These are phyloP conservation scores for Argyrosomus japonicus DNA, from an alignment of 2,113 vertebrate species.

Conservation along the genomic window DNA sequence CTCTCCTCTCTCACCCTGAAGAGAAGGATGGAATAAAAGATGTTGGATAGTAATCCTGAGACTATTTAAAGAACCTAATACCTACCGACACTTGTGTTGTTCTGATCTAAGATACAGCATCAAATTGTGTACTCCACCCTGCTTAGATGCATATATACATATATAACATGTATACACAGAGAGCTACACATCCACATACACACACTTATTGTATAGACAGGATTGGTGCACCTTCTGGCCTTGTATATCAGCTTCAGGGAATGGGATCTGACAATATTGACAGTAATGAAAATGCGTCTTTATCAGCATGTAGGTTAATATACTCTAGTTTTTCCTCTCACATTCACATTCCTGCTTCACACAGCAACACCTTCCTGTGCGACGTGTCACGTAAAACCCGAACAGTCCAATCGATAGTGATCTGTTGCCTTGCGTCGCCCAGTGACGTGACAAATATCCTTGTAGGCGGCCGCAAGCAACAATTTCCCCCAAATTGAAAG, in stretches of 20 bases:
- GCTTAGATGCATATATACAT: not conserved
- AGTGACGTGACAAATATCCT: constrained; percentile 73
- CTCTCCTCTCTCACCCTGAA: constrained; percentile 60
- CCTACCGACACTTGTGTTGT: constrained; percentile 60
- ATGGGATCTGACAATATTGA: constrained; percentile 59
- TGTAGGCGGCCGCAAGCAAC: constrained; percentile 64
- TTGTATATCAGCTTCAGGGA: constrained; percentile 5
- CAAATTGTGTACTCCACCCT: constrained; percentile 27
- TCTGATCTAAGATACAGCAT: constrained; percentile 57
- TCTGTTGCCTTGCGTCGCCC: constrained; percentile 64
- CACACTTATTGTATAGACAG: not conserved
- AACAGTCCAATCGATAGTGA: constrained; percentile 66
- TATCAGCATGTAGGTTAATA: constrained; percentile 48
- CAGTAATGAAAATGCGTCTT: constrained; percentile 67
- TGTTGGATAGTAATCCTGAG: constrained; percentile 68
- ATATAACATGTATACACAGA: not conserved
- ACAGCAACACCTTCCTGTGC: constrained; percentile 39
- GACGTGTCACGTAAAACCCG: constrained; percentile 40
- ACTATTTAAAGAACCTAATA: constrained; percentile 66
- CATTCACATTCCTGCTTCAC: constrained; percentile 23
- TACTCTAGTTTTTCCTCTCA: constrained; percentile 1
- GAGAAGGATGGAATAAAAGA: constrained; percentile 74
- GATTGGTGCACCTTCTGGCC: constrained; percentile 10
- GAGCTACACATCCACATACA: not conserved
- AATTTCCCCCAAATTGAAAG: constrained; percentile 81